These are phyloP conservation scores for Mugil cephalus DNA, from an alignment of 2,113 vertebrate genomes.

Conservation along the genomic window DNA sequence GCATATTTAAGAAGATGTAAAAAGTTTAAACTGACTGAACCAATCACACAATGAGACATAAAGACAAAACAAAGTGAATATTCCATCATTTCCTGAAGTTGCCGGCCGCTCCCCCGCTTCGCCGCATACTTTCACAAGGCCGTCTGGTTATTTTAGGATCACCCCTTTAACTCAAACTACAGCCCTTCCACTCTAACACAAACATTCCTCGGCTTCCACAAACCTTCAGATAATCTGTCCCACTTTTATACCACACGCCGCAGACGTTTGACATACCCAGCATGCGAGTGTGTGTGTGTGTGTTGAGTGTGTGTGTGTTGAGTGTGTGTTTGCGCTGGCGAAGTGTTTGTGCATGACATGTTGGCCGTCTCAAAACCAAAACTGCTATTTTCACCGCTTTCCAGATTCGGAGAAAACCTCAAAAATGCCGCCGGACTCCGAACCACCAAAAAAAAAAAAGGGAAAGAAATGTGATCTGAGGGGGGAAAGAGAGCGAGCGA, in stretches of 20 bases:
- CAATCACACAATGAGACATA: no score
- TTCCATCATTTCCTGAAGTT: conserved; percentile 62
- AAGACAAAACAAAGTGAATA: no score
- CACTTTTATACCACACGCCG: conserved; percentile 21
- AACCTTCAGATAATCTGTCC: conserved; percentile 54
- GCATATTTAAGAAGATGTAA: no score
- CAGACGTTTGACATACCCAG: conserved; percentile 24
- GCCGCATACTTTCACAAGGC: conserved; percentile 76
- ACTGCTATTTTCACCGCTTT: conserved; percentile 63
- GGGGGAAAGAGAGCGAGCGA: conserved; percentile 63
- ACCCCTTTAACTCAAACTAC: conserved; percentile 68
- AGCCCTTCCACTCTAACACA: conserved; percentile 61
- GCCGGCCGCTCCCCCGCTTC: conserved; percentile 42
- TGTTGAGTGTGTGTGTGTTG: conserved; percentile 7
- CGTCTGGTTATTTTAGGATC: conserved; percentile 80
- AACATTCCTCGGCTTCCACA: conserved; percentile 70
- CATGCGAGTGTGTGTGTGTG: not conserved
- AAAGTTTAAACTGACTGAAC: no score
- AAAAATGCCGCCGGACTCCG: conserved; percentile 74
- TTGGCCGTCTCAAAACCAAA: conserved; percentile 52
- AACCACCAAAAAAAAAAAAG: conserved; percentile 28
- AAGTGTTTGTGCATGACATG: conserved; percentile 55
- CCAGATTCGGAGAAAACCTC: conserved; percentile 75
- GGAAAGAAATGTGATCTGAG: conserved; percentile 64
- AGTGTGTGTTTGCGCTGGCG: conserved; percentile 31